Evolutionary conservation across 2,888 invertebrate genomes (phyloP).

Genomic region (Diplolepis rosae): DNA sequence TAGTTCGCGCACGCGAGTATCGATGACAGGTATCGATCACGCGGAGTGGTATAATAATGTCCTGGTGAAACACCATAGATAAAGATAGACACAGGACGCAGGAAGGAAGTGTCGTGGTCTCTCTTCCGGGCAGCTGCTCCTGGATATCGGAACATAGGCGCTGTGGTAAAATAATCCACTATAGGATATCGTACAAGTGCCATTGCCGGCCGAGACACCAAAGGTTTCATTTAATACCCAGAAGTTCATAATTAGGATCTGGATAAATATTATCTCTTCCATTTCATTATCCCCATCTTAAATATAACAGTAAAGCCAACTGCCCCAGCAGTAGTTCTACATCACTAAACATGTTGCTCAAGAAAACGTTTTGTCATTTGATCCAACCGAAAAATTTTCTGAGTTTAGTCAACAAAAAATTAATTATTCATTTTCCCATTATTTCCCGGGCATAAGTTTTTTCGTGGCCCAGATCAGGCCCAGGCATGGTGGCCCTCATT

Average conservation of each 20-base stretch:
- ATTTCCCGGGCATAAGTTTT: too few relatives aligned
- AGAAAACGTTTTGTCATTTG: too few relatives aligned
- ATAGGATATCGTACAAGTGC: constrained; percentile 72
- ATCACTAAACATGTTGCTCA: too few relatives aligned
- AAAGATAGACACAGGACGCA: constrained; percentile 60
- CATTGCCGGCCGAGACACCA: constrained; percentile 55
- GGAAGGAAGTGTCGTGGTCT: constrained; percentile 73
- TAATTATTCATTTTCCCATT: too few relatives aligned
- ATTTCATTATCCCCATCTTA: constrained; percentile 2
- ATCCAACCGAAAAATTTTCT: too few relatives aligned
- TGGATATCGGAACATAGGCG: constrained; percentile 59
- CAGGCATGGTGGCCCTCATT: too few relatives aligned
- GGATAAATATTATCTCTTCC: constrained; percentile 52
- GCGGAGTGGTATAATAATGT: constrained; percentile 37
- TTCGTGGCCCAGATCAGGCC: too few relatives aligned
- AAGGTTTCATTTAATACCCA: constrained; percentile 70
- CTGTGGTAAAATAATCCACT: constrained; percentile 71
- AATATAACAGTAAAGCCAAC: neutral
- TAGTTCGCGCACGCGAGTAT: constrained; percentile 45
- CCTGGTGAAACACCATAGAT: constrained; percentile 47
- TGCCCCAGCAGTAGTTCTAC: too few relatives aligned
- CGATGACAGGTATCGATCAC: constrained; percentile 57
- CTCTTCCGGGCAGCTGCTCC: constrained; percentile 70
- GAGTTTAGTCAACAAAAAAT: too few relatives aligned
- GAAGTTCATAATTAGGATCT: constrained; percentile 65